These are phyloP conservation scores for Hexactinellida sp. DNA, from an alignment of 37 sponge, comb jelly and placozoan species.

Conservation along the genomic window DNA sequence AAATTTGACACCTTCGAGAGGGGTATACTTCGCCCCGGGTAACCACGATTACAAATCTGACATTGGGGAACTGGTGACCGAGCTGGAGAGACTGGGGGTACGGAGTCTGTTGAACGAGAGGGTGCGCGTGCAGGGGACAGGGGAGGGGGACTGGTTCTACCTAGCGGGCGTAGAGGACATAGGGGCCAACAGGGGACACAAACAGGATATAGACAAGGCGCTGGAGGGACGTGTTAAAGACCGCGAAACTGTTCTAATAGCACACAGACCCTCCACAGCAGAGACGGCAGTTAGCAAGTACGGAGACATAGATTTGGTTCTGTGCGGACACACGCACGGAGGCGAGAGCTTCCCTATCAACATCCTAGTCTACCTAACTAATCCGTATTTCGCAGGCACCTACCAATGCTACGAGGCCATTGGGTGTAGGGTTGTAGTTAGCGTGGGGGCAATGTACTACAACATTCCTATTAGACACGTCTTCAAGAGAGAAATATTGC, in stretches of 20 bases:
- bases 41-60: slow-evolving; percentile 92
- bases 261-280: slow-evolving; percentile 76
- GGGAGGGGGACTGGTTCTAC: slow-evolving; percentile 22
- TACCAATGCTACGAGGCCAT: slow-evolving; percentile 35
- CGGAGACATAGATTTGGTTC: slow-evolving; percentile 38
- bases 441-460: slow-evolving; percentile 43
- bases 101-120: slow-evolving; percentile 50
- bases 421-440: slow-evolving; percentile 59
- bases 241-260: slow-evolving; percentile 66
- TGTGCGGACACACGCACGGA: slow-evolving; percentile 86
- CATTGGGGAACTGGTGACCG: slow-evolving; percentile 59
- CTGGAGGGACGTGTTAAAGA: slow-evolving; percentile 37
- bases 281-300: slow-evolving; percentile 42
- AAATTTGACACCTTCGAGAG: slow-evolving; percentile 42
- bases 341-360: slow-evolving; percentile 67
- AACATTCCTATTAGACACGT: slow-evolving; percentile 47
- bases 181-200: slow-evolving; percentile 43
- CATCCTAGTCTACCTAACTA: slow-evolving; percentile 37
- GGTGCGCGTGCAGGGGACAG: slow-evolving; percentile 29
- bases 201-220: slow-evolving; percentile 52
- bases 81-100: slow-evolving; percentile 41
- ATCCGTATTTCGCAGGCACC: slow-evolving; percentile 75
- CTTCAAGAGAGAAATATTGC: slow-evolving; percentile 54
- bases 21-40: slow-evolving; percentile 58
- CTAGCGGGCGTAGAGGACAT: slow-evolving; percentile 64